Evolutionary conservation across 2,797 vertebrate species (phyloP), one percentile per base, ranked within the genome.

Genomic region (Pterois miles): DNA sequence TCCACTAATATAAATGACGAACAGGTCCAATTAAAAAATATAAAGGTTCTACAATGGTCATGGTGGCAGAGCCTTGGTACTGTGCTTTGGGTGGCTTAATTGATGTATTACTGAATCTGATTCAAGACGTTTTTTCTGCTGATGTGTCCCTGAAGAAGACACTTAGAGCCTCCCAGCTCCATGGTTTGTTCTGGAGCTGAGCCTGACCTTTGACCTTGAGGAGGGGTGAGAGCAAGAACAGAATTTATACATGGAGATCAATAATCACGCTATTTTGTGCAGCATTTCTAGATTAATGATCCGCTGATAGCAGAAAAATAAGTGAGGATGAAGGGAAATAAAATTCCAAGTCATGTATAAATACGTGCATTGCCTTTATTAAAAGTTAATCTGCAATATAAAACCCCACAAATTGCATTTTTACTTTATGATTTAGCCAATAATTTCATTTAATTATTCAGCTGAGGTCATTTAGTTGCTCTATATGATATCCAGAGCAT

Each of bases 201-300:
- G 12, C 9, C 0, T 66, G 57, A 71, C 63, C 72, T 62, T 29
- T 76, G 63, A 72, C 64, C 67, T 23, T 16, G 20, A 50, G 18
- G 14, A 66, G 22, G 10, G 40, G 2, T 69, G 31, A 57, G 3
- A 50, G 31, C 6, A 3, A 40, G 11, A 63, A n/a, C 6, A 60
- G 16, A 40, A 67, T 36, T 54, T 65, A 12, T 18, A 74, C 53
- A 36, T 64, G n/a, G 38, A 65, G 54, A 65, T 77, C 60, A 65
- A 66, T 76, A 38, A 73, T 73, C 16, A 65, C 2, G n/a, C 57
- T 16, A 76, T 71, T 66, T 50, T 50, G 27, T 43, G 58, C 23
- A 2, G 20, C 0, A 34, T 16, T 16, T 69, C 8, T 34, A 14
- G 4, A 63, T 59, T 29, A 18, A 43, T 54, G 22, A 48, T 50